Percentiles rank a stretch among this genome's conserved stretches.
phyloP scores from a whole-genome alignment of 2,797 vertebrate genomes.

The Oreonectes daqikongensis region DNA sequence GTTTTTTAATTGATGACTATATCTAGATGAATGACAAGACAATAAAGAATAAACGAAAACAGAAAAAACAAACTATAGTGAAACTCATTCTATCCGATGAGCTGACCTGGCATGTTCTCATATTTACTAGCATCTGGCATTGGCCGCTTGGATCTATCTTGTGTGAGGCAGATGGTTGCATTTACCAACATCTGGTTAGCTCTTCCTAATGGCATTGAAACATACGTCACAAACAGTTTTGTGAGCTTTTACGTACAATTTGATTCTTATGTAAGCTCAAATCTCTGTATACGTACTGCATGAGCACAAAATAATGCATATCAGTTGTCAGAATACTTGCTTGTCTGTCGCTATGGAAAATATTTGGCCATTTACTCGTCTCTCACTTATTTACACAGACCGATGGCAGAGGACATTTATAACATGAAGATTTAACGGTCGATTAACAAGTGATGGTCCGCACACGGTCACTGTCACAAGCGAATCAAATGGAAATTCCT shows the following conservation, averaged over 20 bases:
- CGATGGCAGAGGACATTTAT: slow-evolving; percentile 23
- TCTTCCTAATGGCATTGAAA: slow-evolving; percentile 24
- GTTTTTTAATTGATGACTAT: background rate
- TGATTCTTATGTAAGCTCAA: background rate
- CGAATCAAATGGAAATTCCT: slow-evolving; percentile 48
- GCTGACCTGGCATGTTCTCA: slow-evolving; percentile 14
- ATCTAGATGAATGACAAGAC: background rate
- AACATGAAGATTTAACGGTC: slow-evolving; percentile 44
- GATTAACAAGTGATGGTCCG: slow-evolving; percentile 36
- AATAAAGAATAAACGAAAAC: background rate
- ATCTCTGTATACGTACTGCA: background rate
- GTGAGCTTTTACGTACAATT: slow-evolving; percentile 13
- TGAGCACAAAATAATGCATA: background rate
- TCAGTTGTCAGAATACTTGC: slow-evolving; percentile 1
- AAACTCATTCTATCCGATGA: background rate
- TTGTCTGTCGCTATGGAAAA: slow-evolving; percentile 5
- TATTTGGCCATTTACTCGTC: slow-evolving; percentile 16
- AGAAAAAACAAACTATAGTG: background rate
- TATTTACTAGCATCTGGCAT: slow-evolving; percentile 37
- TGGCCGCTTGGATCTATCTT: background rate
- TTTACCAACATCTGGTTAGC: slow-evolving; percentile 40
- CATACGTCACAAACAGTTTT: background rate
- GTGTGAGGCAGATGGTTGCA: slow-evolving; percentile 44
- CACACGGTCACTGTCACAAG: slow-evolving; percentile 31
- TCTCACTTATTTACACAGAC: slow-evolving; percentile 25